A percentile compares a stretch with the other conserved stretches of the same genome.
These are phyloP conservation scores for Sebastolobus altivelis DNA, from an alignment of 2,797 vertebrate species.

Conservation along the genomic window DNA sequence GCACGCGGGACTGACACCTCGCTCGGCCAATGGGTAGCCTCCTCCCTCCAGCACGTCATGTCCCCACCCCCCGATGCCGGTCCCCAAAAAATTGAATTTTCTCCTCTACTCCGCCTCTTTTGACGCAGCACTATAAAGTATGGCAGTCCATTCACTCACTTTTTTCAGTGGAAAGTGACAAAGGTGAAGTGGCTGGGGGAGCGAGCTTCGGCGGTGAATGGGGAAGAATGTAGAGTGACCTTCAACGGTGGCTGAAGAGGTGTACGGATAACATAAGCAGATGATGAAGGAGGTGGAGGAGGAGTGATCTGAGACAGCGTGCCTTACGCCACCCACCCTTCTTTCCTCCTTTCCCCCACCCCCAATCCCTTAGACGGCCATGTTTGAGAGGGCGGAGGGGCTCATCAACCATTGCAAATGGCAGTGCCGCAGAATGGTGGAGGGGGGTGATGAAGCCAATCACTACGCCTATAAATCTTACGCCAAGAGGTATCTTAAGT, in stretches of 20 bases:
- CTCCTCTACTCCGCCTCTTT: conserved; percentile 84
- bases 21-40: conserved; percentile 80
- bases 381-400: conserved; percentile 87
- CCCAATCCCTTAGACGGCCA: conserved; percentile 84
- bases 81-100: conserved; percentile 82
- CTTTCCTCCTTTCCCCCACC: conserved; percentile 76
- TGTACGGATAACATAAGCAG: conserved; percentile 75
- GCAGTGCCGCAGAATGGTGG: conserved; percentile 88
- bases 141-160: conserved; percentile 82
- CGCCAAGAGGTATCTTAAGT: conserved; percentile 77
- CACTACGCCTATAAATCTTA: conserved; percentile 87
- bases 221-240: conserved; percentile 74
- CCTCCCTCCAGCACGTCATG: conserved; percentile 72
- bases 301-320: conserved; percentile 78
- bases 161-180: conserved; percentile 78
- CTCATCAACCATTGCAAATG: conserved; percentile 87
- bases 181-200: conserved; percentile 74
- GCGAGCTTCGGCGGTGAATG: conserved; percentile 47
- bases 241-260: conserved; percentile 75
- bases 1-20: conserved; percentile 82
- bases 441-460: conserved; percentile 86
- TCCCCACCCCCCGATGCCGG: conserved; percentile 75
- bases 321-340: conserved; percentile 78
- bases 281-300: conserved; percentile 78
- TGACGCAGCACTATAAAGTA: conserved; percentile 90